Evolutionary conservation across 1,140 invertebrate genomes (phyloP).

Genomic region (Lerema accius): DNA sequence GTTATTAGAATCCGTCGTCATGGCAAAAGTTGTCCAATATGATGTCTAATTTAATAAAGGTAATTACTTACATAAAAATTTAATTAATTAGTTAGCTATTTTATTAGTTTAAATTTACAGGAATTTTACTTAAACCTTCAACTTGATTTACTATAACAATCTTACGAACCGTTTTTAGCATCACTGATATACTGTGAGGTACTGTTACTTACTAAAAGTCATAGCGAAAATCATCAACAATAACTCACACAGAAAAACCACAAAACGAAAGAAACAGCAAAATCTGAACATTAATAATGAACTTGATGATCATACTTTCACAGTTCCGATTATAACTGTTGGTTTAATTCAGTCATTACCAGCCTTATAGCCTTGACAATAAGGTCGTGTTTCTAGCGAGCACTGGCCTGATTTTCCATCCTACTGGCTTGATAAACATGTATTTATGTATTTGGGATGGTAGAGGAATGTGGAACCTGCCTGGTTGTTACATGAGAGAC

Average conservation of each 20-base stretch:
- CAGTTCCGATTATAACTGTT: slow-evolving; percentile 4
- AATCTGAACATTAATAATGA: slow-evolving; percentile 16
- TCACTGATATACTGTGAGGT: no score
- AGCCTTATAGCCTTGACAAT: slow-evolving; percentile 9
- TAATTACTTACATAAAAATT: no score
- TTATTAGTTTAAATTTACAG: no score
- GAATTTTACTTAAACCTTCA: no score
- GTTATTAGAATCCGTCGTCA: no score
- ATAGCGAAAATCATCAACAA: not conserved
- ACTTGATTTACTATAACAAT: no score
- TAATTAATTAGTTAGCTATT: no score
- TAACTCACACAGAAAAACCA: not conserved
- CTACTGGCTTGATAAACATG: slow-evolving; percentile 18
- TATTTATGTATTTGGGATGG: slow-evolving; percentile 32
- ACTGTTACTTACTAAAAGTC: no score
- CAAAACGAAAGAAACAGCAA: not conserved
- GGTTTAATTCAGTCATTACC: not conserved
- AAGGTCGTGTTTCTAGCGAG: not conserved
- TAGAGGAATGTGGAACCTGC: slow-evolving; percentile 20
- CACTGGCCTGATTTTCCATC: slow-evolving; percentile 26
- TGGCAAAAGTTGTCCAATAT: no score
- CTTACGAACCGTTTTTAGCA: no score
- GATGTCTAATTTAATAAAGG: no score
- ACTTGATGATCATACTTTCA: slow-evolving; percentile 31
- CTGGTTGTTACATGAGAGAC: not conserved